phyloP scores from a whole-genome alignment of 1,140 invertebrate genomes.

The Campoletis sonorensis region DNA sequence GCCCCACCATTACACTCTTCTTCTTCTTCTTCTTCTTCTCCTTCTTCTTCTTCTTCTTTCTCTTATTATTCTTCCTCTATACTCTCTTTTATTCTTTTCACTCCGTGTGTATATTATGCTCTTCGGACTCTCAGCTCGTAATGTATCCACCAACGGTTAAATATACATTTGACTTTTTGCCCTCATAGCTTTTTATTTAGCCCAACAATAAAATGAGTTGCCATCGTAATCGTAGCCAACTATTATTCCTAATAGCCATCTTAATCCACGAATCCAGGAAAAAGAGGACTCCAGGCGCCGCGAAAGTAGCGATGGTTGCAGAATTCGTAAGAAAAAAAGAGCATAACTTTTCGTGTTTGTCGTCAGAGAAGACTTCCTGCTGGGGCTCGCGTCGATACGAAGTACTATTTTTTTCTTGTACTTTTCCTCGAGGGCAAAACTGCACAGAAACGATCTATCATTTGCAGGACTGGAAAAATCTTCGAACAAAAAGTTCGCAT shows the following conservation, averaged over 20 bases:
- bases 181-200: neutral
- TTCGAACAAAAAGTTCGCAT: neutral
- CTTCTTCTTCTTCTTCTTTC: constrained; percentile 39
- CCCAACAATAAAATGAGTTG: neutral
- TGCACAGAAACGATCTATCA: neutral
- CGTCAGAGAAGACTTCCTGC: neutral
- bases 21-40: constrained; percentile 35
- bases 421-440: neutral
- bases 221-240: neutral
- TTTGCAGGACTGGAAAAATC: neutral
- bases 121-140: neutral
- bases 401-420: neutral
- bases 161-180: neutral
- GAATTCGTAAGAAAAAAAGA: neutral
- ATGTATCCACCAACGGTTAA: constrained; percentile 11
- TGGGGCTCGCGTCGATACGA: neutral
- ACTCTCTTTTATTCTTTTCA: neutral
- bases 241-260: neutral
- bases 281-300: neutral
- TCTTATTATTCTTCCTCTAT: constrained; percentile 30
- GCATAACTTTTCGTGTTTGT: neutral
- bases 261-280: neutral
- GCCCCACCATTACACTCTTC: constrained; percentile 51
- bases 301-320: neutral
- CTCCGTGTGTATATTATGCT: constrained; percentile 10